Percentiles rank a stretch among this genome's conserved stretches.
These are phyloP conservation scores for Harpalus rufipes DNA, from an alignment of 2,888 invertebrate species.

Conservation along the genomic window DNA sequence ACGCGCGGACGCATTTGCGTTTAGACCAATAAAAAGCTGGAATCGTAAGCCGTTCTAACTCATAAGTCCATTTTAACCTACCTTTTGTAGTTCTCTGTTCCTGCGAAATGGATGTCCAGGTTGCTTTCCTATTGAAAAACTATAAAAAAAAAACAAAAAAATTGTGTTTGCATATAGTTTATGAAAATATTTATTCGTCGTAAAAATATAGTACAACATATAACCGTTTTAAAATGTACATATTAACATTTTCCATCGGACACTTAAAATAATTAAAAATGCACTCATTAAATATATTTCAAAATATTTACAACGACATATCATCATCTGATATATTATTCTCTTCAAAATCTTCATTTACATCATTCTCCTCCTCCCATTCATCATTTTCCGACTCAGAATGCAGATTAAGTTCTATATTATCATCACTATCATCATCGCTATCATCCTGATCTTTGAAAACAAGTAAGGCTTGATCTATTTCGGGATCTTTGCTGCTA, in stretches of 20 bases:
- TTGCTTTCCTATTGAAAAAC: not conserved
- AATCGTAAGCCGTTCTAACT: no score
- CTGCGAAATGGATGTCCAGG: not conserved
- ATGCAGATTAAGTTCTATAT: conserved; percentile 72
- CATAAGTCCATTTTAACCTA: no score
- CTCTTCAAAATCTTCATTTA: conserved; percentile 70
- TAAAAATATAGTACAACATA: conserved; percentile 32
- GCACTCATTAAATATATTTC: conserved; percentile 38
- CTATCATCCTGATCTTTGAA: conserved; percentile 80
- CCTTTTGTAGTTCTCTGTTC: no score
- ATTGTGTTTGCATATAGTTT: not conserved
- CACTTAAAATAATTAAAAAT: conserved; percentile 8
- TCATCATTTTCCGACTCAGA: conserved; percentile 75
- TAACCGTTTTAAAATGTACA: conserved; percentile 11
- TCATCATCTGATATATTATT: conserved; percentile 66
- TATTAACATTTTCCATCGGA: not conserved
- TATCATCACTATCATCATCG: conserved; percentile 74
- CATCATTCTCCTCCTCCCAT: conserved; percentile 75
- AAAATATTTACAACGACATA: conserved; percentile 58
- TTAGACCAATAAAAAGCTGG: no score
- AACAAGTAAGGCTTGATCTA: conserved; percentile 77
- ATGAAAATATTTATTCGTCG: conserved; percentile 12
- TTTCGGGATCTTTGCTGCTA: conserved; percentile 76
- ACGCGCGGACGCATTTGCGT: no score
- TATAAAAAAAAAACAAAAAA: not conserved